Evolutionary conservation across 2,888 invertebrate species (phyloP).

Genomic region (Odontocerum albicorne): DNA sequence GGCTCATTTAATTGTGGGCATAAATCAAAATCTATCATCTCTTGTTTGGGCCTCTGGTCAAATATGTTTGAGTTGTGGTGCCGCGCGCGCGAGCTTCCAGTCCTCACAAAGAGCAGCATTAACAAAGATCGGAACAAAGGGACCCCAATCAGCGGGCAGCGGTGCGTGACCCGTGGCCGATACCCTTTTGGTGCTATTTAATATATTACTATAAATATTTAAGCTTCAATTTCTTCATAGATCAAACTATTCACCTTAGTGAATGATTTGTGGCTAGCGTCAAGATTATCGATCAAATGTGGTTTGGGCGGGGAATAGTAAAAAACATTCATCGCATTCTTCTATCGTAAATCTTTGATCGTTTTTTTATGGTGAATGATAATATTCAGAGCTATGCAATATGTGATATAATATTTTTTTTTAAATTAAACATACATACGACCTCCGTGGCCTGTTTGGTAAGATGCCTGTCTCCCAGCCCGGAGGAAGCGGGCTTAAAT

Average conservation of each 20-base stretch:
- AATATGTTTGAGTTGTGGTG: background rate
- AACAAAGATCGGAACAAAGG: constrained; percentile 23
- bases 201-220: constrained; percentile 36
- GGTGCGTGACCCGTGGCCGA: constrained; percentile 22
- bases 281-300: too few species aligned
- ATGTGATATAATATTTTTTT: too few species aligned
- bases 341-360: too few species aligned
- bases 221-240: constrained; percentile 22
- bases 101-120: constrained; percentile 10
- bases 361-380: too few species aligned
- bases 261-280: constrained; percentile 29
- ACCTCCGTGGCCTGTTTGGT: too few species aligned
- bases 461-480: too few species aligned
- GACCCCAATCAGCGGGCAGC: constrained; percentile 17
- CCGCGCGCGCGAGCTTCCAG: constrained; percentile 16
- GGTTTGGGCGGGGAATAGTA: too few species aligned
- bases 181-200: constrained; percentile 20
- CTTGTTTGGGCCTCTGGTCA: constrained; percentile 26
- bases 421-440: too few species aligned
- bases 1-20: constrained; percentile 24
- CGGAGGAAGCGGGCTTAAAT: too few species aligned
- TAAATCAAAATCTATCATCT: constrained; percentile 36
- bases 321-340: too few species aligned
- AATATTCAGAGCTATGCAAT: too few species aligned
- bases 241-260: constrained; percentile 17